A percentile compares a stretch with the other conserved stretches of the same genome.
These are phyloP conservation scores for Nyctibius bracteatus DNA, from an alignment of 2,113 vertebrate species.

Conservation along the genomic window DNA sequence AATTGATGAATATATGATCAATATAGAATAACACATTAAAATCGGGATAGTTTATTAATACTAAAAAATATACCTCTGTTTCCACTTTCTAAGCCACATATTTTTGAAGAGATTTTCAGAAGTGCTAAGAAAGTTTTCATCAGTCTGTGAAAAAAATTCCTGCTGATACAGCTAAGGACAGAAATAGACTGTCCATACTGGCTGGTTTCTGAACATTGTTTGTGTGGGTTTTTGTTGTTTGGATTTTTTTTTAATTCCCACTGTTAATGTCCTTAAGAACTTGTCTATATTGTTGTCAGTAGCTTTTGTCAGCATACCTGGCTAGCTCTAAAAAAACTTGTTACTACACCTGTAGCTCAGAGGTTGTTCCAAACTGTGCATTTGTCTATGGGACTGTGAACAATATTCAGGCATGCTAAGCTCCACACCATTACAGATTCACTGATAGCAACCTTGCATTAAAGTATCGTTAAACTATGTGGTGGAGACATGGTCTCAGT, in stretches of 20 bases:
- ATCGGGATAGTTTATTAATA: neutral
- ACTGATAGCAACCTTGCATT: neutral
- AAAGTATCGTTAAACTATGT: neutral
- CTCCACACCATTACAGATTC: neutral
- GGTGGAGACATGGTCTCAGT: neutral
- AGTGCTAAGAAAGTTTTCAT: neutral
- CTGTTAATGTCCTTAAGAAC: neutral
- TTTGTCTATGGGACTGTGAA: neutral
- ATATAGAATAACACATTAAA: neutral
- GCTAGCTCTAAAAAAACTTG: neutral
- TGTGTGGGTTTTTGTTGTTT: neutral
- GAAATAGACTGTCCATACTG: neutral
- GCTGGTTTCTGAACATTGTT: rapidly evolving
- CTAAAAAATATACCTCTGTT: neutral
- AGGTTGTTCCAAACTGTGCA: neutral
- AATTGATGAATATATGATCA: neutral
- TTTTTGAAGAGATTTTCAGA: neutral
- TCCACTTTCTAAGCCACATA: neutral
- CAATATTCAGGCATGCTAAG: neutral
- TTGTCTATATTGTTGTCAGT: neutral
- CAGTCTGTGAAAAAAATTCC: neutral
- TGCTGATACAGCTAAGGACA: neutral
- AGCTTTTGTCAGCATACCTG: neutral
- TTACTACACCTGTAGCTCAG: neutral
- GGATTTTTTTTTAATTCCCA: neutral